Conservation (phyloP, 2,888 invertebrate species). For the Bhutanitis thaidina region DNA sequence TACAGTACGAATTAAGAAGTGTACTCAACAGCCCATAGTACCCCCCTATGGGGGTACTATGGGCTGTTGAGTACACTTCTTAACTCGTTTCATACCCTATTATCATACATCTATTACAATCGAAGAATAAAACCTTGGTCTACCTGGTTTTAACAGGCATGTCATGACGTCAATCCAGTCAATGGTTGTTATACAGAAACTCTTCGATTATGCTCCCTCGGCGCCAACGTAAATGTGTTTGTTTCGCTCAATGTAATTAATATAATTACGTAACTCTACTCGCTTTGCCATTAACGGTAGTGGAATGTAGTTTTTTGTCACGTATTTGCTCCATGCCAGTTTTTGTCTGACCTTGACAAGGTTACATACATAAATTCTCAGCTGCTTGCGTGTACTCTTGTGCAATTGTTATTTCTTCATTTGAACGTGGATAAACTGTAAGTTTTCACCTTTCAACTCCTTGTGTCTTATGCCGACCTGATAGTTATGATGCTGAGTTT, state of each 20-base stretch:
- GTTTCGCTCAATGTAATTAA: background rate
- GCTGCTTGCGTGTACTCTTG: conserved; percentile 23
- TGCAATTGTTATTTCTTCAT: conserved; percentile 18
- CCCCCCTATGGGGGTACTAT: too few species aligned
- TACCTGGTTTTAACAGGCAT: too few species aligned
- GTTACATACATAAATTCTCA: conserved; percentile 32
- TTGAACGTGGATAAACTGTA: conserved; percentile 14
- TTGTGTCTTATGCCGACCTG: background rate
- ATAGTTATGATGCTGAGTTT: too few species aligned
- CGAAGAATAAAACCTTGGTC: too few species aligned
- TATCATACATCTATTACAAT: too few species aligned
- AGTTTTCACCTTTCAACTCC: too few species aligned
- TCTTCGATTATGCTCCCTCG: background rate
- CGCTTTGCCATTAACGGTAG: background rate
- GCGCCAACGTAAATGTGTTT: background rate
- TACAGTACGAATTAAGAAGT: too few species aligned
- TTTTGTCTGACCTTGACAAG: conserved; percentile 37
- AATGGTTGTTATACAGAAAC: background rate
- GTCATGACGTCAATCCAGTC: too few species aligned
- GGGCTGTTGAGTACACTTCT: too few species aligned
- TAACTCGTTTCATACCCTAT: too few species aligned
- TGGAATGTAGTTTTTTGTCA: background rate
- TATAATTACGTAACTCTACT: background rate
- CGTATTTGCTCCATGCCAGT: conserved; percentile 26
- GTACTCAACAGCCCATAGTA: too few species aligned